These are phyloP conservation scores for Pseudachorutes palmiensis DNA, from an alignment of 1,140 invertebrate species.

Conservation along the genomic window DNA sequence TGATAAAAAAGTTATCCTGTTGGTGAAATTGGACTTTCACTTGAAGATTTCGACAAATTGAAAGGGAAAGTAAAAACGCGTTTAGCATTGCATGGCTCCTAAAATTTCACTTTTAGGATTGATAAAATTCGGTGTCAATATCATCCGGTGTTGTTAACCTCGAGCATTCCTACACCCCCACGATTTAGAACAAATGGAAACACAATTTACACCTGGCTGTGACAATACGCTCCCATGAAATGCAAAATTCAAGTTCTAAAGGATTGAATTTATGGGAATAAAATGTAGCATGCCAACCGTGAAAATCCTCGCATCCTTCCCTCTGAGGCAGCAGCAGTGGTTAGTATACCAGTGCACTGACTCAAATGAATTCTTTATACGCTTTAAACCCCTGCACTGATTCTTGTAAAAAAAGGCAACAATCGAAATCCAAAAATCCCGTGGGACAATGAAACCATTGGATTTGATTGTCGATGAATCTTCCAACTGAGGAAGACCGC, in stretches of 20 bases:
- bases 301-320: background rate
- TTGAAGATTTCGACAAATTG: background rate
- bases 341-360: background rate
- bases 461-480: background rate
- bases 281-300: background rate
- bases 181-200: background rate
- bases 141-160: background rate
- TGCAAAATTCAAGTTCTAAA: background rate
- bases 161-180: background rate
- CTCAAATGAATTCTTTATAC: too few species aligned
- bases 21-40: background rate
- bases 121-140: background rate
- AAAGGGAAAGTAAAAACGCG: background rate
- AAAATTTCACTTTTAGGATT: background rate
- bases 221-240: background rate
- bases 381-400: too few species aligned
- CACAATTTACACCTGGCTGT: conserved; percentile 3
- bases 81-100: background rate
- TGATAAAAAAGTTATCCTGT: too few species aligned
- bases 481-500: background rate
- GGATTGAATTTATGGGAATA: background rate
- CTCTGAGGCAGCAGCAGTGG: too few species aligned
- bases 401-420: too few species aligned
- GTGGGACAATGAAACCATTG: background rate
- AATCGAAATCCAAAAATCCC: background rate